These are phyloP conservation scores for Adoxophyes honmai DNA, from an alignment of 1,140 invertebrate genomes.

Conservation along the genomic window DNA sequence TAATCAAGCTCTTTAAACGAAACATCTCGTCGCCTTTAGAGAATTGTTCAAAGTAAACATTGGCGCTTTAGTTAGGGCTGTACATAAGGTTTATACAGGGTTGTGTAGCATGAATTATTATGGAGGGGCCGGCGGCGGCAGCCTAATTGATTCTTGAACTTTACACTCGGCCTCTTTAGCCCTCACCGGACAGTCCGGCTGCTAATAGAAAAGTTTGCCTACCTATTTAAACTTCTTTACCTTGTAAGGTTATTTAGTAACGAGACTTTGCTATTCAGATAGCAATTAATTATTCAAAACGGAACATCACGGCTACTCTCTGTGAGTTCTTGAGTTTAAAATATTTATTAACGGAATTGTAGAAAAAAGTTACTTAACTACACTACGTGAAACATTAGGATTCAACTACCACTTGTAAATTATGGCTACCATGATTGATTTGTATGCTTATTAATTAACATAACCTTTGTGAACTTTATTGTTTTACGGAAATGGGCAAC, in stretches of 20 bases:
- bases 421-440: too few species aligned
- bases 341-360: too few species aligned
- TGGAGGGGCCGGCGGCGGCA: constrained; percentile 25
- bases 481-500: too few species aligned
- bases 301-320: too few species aligned
- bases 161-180: constrained; percentile 30
- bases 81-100: not conserved
- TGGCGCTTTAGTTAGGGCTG: not conserved
- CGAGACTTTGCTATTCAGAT: not conserved
- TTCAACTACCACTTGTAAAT: too few species aligned
- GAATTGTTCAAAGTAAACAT: not conserved
- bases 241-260: not conserved
- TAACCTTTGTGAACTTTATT: too few species aligned
- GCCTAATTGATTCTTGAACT: constrained; percentile 56
- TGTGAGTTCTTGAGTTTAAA: too few species aligned
- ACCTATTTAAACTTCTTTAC: constrained; percentile 8
- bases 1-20: too few species aligned
- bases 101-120: constrained; percentile 43
- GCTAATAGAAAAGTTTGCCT: constrained; percentile 11
- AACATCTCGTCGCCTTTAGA: too few species aligned
- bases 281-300: constrained; percentile 4
- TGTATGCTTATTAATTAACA: too few species aligned
- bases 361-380: too few species aligned
- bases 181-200: constrained; percentile 1
- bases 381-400: too few species aligned